Conservation (phyloP, 2,113 vertebrate genomes). For the Prolemur simus region DNA sequence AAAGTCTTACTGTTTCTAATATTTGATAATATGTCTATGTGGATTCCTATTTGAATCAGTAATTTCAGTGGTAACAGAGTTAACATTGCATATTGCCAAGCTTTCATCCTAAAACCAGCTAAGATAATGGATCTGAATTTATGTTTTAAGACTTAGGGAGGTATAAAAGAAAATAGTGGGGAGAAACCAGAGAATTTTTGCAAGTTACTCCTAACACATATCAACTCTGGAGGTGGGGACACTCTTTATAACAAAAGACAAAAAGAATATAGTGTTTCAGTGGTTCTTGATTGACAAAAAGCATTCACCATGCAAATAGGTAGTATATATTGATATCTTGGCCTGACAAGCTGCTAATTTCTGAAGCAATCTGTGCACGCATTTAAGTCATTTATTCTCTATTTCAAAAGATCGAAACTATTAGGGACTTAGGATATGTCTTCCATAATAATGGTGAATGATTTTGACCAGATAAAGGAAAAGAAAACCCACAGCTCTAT, state of each 20-base stretch:
- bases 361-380: not conserved
- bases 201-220: not conserved
- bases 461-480: constrained; percentile 23
- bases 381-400: constrained; percentile 22
- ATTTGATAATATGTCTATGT: not conserved
- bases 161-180: not conserved
- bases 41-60: not conserved
- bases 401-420: constrained; percentile 34
- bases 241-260: not conserved
- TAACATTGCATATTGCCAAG: not conserved
- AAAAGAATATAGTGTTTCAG: not conserved
- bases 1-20: constrained; percentile 26
- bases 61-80: not conserved
- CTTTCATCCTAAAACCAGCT: constrained; percentile 25
- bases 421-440: not conserved
- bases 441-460: not conserved
- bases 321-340: not conserved
- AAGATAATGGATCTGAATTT: constrained; percentile 36
- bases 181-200: constrained; percentile 35
- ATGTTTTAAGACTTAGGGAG: constrained; percentile 10
- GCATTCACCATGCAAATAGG: not conserved
- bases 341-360: not conserved
- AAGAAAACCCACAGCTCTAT: not conserved
- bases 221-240: not conserved
- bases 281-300: constrained; percentile 38